Evolutionary conservation across 2,113 vertebrate genomes (phyloP).

Genomic region (Todiramphus chloris): DNA sequence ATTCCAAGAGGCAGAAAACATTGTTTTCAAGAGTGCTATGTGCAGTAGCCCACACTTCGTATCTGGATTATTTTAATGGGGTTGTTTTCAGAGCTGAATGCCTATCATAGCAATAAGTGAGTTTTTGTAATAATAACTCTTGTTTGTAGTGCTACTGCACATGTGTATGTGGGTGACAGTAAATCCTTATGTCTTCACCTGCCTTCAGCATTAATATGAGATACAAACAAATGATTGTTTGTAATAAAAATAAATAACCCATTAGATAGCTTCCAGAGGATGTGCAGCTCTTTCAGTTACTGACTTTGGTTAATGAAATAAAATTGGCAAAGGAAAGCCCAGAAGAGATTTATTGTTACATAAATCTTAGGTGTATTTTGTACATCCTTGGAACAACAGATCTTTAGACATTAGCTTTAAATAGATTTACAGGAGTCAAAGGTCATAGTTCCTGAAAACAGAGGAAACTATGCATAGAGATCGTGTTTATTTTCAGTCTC

Average conservation of each 20-base stretch:
- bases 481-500: conserved; percentile 76
- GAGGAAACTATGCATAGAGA: conserved; percentile 71
- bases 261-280: conserved; percentile 60
- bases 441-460: conserved; percentile 74
- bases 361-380: conserved; percentile 71
- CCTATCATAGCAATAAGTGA: not conserved
- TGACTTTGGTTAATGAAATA: conserved; percentile 51
- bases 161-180: not conserved
- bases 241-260: conserved; percentile 58
- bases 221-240: conserved; percentile 51
- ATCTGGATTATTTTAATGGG: not conserved
- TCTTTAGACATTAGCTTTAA: conserved; percentile 69
- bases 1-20: not conserved
- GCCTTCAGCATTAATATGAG: conserved; percentile 44
- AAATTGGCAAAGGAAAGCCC: conserved; percentile 50
- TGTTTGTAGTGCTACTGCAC: not conserved
- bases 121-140: not conserved
- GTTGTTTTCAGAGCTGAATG: not conserved
- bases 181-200: conserved; percentile 56
- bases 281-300: conserved; percentile 39
- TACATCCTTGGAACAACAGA: conserved; percentile 62
- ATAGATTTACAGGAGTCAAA: conserved; percentile 73
- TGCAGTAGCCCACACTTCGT: not conserved
- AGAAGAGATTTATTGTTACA: conserved; percentile 41
- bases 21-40: not conserved